Evolutionary conservation across 2,888 invertebrate species (phyloP).

Genomic region (Chorisops tibialis): DNA sequence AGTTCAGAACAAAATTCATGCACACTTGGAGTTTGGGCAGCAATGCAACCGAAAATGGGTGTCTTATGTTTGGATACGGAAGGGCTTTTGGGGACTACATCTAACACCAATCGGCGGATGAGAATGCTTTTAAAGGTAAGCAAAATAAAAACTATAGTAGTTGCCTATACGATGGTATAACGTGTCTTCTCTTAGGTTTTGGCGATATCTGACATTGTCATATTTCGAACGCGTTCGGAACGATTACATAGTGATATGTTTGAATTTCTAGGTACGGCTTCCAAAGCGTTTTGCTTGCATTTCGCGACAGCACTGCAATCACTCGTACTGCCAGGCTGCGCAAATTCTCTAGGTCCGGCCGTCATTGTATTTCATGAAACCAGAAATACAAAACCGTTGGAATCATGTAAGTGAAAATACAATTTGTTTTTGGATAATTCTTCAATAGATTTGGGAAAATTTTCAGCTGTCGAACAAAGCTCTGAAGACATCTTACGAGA

Average conservation of each 20-base stretch:
- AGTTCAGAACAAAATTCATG: conserved; percentile 61
- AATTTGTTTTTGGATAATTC: not conserved
- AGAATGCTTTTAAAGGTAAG: conserved; percentile 66
- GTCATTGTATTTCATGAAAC: conserved; percentile 80
- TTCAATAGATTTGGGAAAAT: conserved; percentile 10
- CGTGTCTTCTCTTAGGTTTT: conserved; percentile 54
- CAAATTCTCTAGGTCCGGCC: conserved; percentile 65
- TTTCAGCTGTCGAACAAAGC: conserved; percentile 56
- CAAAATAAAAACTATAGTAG: too few species aligned
- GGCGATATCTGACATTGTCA: conserved; percentile 77
- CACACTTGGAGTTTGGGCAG: conserved; percentile 76
- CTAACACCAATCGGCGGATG: conserved; percentile 51
- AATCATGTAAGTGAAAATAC: conserved; percentile 52
- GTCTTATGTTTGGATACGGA: conserved; percentile 76
- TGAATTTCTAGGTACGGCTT: conserved; percentile 72
- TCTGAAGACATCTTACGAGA: conserved; percentile 62
- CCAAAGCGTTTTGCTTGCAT: conserved; percentile 69
- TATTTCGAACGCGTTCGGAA: conserved; percentile 73
- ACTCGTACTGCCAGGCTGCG: conserved; percentile 41
- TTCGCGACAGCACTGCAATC: conserved; percentile 59
- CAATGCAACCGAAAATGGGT: conserved; percentile 59
- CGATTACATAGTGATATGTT: conserved; percentile 73
- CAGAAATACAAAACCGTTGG: conserved; percentile 64
- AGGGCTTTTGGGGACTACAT: conserved; percentile 63
- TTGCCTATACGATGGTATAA: not conserved